Evolutionary conservation across 2,888 invertebrate genomes (phyloP).

Genomic region (Netelia inedita): DNA sequence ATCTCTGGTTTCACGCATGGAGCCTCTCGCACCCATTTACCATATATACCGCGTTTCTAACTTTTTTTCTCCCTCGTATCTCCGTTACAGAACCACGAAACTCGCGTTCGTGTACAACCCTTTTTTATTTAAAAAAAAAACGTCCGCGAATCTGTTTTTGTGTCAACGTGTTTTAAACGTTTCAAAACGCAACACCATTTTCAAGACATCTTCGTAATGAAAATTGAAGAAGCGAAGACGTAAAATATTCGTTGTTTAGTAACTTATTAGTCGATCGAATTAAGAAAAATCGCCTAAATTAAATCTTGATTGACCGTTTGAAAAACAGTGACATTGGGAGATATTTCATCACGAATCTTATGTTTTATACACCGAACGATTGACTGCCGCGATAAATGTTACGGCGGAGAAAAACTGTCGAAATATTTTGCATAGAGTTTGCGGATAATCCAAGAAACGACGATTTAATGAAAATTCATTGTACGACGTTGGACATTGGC

Average conservation of each 20-base stretch:
- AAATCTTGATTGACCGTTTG: too few relatives aligned
- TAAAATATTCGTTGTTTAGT: too few relatives aligned
- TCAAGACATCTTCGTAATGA: too few relatives aligned
- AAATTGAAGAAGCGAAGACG: too few relatives aligned
- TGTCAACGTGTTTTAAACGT: not conserved
- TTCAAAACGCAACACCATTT: too few relatives aligned
- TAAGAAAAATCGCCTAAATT: too few relatives aligned
- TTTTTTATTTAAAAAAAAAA: slow-evolving; percentile 1
- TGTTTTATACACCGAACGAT: too few relatives aligned
- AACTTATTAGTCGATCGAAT: too few relatives aligned
- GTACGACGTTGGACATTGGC: slow-evolving; percentile 9
- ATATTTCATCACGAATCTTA: too few relatives aligned
- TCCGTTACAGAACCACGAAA: slow-evolving; percentile 18
- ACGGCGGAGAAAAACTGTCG: not conserved
- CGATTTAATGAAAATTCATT: not conserved
- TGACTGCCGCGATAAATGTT: too few relatives aligned
- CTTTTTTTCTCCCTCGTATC: slow-evolving; percentile 15
- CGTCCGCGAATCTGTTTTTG: slow-evolving; percentile 25
- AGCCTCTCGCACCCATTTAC: slow-evolving; percentile 19
- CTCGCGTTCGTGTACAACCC: slow-evolving; percentile 10
- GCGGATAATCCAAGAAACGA: not conserved
- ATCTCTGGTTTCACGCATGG: slow-evolving; percentile 41
- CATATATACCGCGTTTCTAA: slow-evolving; percentile 18
- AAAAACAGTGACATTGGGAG: too few relatives aligned
- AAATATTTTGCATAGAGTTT: not conserved